Conservation (phyloP, 92 coral and sea anemone genomes). For the Zoanthus sansibaricus region DNA sequence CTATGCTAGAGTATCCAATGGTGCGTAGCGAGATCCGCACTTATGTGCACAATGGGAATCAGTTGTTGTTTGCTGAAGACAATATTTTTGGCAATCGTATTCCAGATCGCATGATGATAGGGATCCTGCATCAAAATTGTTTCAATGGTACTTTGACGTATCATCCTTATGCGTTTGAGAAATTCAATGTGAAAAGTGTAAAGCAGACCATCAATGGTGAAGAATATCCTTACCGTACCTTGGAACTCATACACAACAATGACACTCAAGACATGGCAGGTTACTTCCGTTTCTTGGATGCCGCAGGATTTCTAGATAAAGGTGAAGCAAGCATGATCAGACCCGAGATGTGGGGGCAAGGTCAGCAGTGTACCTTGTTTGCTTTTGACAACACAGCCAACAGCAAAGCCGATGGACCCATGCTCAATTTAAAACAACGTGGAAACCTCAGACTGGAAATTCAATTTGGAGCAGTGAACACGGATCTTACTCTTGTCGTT, state of each 20-base stretch:
- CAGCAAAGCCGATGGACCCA: neutral
- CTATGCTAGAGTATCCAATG: neutral
- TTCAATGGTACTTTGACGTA: neutral
- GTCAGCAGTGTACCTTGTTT: neutral
- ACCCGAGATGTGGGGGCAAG: neutral
- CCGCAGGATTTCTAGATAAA: neutral
- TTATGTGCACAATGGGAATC: neutral
- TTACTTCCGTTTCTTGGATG: neutral
- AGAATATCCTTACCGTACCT: neutral
- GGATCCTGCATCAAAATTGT: neutral
- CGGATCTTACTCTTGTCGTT: neutral
- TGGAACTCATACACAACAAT: neutral
- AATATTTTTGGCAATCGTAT: neutral
- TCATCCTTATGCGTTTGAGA: neutral
- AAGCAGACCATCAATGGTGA: neutral
- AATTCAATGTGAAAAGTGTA: neutral
- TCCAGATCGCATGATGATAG: neutral
- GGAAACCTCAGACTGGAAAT: neutral
- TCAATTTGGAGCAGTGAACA: neutral
- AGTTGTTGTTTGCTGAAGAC: neutral
- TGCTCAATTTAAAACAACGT: neutral
- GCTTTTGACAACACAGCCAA: slow-evolving; percentile 23
- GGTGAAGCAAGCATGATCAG: neutral
- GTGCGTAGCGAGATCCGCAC: neutral
- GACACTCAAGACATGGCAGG: neutral